Conservation (phyloP, 2,113 vertebrate species). For the Scomber colias region DNA sequence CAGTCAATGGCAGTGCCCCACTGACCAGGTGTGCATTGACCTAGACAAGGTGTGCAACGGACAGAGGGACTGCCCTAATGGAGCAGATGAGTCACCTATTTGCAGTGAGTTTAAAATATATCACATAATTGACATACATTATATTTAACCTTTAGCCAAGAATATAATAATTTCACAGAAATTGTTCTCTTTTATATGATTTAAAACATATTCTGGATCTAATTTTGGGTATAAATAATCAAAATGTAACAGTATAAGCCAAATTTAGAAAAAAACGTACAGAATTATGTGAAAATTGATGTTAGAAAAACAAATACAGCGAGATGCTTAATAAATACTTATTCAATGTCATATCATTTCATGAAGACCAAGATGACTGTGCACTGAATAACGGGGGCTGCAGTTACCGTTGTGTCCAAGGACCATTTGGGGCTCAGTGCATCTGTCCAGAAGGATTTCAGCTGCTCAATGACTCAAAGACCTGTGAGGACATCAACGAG, state of each 20-base stretch:
- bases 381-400: constrained; percentile 78
- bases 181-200: too few species aligned
- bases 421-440: constrained; percentile 82
- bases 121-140: background rate
- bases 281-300: too few species aligned
- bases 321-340: background rate
- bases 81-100: constrained; percentile 81
- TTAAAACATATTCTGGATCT: too few species aligned
- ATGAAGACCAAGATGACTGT: constrained; percentile 79
- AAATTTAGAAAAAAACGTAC: too few species aligned
- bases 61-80: constrained; percentile 78
- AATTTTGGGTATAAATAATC: too few species aligned
- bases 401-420: constrained; percentile 75
- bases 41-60: constrained; percentile 76
- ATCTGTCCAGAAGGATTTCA: constrained; percentile 74
- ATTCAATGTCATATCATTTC: background rate
- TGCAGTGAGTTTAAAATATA: constrained; percentile 75
- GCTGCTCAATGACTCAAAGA: constrained; percentile 82
- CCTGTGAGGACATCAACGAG: constrained; percentile 81
- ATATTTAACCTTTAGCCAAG: background rate
- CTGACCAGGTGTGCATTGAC: constrained; percentile 75
- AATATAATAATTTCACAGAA: too few species aligned
- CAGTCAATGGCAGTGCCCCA: constrained; percentile 78
- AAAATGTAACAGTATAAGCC: too few species aligned
- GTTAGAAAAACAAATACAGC: too few species aligned